Percentiles rank a stretch among this genome's conserved stretches.
Evolutionary conservation across 2,888 invertebrate species (phyloP).

Genomic region (Rosalia funebris): DNA sequence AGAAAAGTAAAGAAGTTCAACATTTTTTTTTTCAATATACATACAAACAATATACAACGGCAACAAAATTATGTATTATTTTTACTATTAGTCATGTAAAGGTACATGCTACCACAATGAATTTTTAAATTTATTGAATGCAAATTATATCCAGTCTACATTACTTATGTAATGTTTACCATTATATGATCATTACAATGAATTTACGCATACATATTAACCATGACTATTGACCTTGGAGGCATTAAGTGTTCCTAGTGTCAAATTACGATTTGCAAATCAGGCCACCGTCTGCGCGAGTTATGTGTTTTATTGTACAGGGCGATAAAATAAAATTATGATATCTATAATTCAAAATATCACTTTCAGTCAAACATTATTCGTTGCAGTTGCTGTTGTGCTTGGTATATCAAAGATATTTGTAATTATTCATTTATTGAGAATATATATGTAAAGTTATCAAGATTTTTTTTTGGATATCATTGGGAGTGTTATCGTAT

Average conservation of each 20-base stretch:
- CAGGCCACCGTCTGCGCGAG: slow-evolving; percentile 19
- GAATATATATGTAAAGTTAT: too few relatives aligned
- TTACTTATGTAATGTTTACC: slow-evolving; percentile 18
- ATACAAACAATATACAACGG: too few relatives aligned
- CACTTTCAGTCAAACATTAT: too few relatives aligned
- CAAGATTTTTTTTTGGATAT: too few relatives aligned
- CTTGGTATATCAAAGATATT: too few relatives aligned
- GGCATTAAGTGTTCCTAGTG: slow-evolving; percentile 22
- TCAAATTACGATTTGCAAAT: slow-evolving; percentile 27
- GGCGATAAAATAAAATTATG: slow-evolving; percentile 1
- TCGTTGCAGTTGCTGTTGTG: too few relatives aligned
- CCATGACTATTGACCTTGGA: slow-evolving; percentile 26
- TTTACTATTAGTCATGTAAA: neutral
- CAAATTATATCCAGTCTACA: slow-evolving; percentile 7
- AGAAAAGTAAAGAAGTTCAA: too few relatives aligned
- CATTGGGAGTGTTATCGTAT: too few relatives aligned
- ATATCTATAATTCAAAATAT: too few relatives aligned
- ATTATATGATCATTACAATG: slow-evolving; percentile 17
- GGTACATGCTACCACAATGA: neutral
- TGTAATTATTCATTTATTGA: too few relatives aligned
- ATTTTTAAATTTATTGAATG: slow-evolving; percentile 12
- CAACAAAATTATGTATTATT: too few relatives aligned
- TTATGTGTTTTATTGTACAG: neutral
- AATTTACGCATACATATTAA: slow-evolving; percentile 16
- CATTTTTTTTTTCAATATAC: too few relatives aligned